Percentiles rank a stretch among this genome's conserved stretches.
These are phyloP conservation scores for Pionites leucogaster DNA, from an alignment of 2,113 vertebrate species.

Conservation along the genomic window DNA sequence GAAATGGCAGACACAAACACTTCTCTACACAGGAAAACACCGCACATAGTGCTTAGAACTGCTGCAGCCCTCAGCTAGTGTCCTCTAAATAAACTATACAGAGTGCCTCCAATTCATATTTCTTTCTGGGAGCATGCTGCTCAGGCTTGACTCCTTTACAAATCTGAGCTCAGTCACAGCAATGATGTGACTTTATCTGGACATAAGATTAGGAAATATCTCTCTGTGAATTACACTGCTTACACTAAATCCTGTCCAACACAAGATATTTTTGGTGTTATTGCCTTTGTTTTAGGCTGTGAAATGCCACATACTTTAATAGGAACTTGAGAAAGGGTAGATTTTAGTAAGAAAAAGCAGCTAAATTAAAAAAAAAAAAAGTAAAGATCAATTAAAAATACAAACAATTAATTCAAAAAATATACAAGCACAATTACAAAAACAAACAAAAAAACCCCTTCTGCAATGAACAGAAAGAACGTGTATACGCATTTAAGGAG, in stretches of 20 bases:
- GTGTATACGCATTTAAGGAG: not conserved
- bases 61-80: not conserved
- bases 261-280: not conserved
- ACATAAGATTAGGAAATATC: not conserved
- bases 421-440: not conserved
- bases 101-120: not conserved
- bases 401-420: not conserved
- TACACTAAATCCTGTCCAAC: not conserved
- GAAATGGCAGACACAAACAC: not conserved
- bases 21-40: not conserved
- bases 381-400: not conserved
- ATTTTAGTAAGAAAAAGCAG: not conserved
- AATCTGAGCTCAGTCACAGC: not conserved
- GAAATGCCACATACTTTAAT: not conserved
- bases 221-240: not conserved
- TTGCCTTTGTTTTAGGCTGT: not conserved
- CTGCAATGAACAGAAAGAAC: not conserved
- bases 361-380: not conserved
- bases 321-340: not conserved
- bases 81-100: not conserved
- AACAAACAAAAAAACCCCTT: not conserved
- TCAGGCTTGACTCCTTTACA: not conserved
- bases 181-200: not conserved
- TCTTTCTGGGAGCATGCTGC: not conserved
- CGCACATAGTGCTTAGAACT: rapidly evolving